A percentile compares a stretch with the other conserved stretches of the same genome.
Conservation (phyloP, 2,888 invertebrate species). For the Psylliodes chrysocephalus region DNA sequence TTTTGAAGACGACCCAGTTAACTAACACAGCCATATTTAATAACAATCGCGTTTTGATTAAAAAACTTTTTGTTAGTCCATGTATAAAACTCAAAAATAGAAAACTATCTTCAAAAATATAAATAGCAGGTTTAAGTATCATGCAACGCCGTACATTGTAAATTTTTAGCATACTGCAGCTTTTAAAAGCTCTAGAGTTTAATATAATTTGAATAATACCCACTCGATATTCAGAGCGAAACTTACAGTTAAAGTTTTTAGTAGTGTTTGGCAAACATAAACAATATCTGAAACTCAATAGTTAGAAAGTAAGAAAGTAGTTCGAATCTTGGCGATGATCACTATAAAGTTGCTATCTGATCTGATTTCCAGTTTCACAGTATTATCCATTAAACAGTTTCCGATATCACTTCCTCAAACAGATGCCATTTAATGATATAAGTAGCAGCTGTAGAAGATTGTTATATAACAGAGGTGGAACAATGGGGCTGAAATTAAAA, state of each 20-base stretch:
- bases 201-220: not conserved
- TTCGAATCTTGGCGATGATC: constrained; percentile 17
- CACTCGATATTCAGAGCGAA: not conserved
- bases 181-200: too few species aligned
- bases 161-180: too few species aligned
- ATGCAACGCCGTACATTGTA: too few species aligned
- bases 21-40: too few species aligned
- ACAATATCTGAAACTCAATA: constrained; percentile 4
- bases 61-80: too few species aligned
- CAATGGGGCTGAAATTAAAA: too few species aligned
- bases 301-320: constrained; percentile 11
- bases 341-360: constrained; percentile 19
- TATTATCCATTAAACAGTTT: constrained; percentile 14
- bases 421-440: constrained; percentile 15
- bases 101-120: too few species aligned
- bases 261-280: constrained; percentile 10
- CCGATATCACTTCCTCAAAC: constrained; percentile 10
- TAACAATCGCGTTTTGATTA: too few species aligned
- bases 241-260: not conserved
- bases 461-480: not conserved
- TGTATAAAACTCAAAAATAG: too few species aligned
- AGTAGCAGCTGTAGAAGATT: constrained; percentile 3
- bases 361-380: constrained; percentile 15
- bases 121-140: too few species aligned
- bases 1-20: too few species aligned